These are phyloP conservation scores for Malurus elegans DNA, from an alignment of 2,113 vertebrate species.

Conservation along the genomic window DNA sequence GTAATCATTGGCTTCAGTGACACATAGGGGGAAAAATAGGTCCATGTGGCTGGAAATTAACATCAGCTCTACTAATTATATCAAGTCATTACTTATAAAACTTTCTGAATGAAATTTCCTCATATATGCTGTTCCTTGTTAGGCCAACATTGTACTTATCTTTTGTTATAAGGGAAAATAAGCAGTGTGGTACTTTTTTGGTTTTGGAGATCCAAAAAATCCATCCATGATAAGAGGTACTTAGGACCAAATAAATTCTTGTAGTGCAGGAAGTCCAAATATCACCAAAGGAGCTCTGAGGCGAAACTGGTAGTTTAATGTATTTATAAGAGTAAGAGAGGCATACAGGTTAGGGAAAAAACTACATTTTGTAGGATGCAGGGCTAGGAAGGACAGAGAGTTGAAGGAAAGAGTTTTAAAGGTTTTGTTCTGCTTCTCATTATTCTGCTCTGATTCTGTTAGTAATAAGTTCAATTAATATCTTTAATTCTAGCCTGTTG, in stretches of 20 bases:
- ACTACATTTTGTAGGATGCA: not conserved
- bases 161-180: not conserved
- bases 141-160: rapidly evolving
- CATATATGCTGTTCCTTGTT: not conserved
- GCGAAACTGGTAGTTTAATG: not conserved
- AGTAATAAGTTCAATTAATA: not conserved
- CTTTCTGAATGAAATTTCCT: not conserved
- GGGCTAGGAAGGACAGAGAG: not conserved
- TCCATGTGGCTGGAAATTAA: not conserved
- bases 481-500: not conserved
- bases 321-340: not conserved
- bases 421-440: not conserved
- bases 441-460: not conserved
- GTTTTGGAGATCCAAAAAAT: not conserved
- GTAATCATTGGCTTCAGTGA: not conserved
- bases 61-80: not conserved
- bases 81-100: not conserved
- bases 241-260: not conserved
- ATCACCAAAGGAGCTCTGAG: not conserved
- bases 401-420: not conserved
- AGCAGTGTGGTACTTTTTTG: not conserved
- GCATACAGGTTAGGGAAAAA: not conserved
- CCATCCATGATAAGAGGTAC: not conserved
- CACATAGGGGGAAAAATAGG: rapidly evolving
- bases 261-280: not conserved